Evolutionary conservation across 2,888 invertebrate genomes (phyloP).

Genomic region (Ectropis crepuscularia): DNA sequence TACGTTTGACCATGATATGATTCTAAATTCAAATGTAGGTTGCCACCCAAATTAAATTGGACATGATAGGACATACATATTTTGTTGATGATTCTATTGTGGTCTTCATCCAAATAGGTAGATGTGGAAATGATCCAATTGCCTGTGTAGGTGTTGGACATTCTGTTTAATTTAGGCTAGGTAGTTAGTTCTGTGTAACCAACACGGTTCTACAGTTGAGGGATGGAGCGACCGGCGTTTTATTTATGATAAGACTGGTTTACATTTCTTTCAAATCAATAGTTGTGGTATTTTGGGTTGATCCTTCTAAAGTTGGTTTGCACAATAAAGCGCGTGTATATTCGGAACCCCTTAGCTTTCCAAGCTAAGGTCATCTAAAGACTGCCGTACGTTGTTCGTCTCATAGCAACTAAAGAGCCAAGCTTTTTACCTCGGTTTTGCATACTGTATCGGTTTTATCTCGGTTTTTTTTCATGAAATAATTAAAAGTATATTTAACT

Average conservation of each 20-base stretch:
- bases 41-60: slow-evolving; percentile 3
- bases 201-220: background rate
- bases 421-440: too few species aligned
- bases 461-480: too few species aligned
- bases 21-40: slow-evolving; percentile 7
- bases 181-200: background rate
- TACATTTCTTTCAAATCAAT: too few species aligned
- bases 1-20: background rate
- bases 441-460: too few species aligned
- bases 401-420: too few species aligned
- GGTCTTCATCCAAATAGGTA: slow-evolving; percentile 2
- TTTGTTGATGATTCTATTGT: background rate
- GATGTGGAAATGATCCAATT: slow-evolving; percentile 16
- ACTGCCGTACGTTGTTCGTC: too few species aligned
- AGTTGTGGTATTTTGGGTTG: too few species aligned
- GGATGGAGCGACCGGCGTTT: background rate
- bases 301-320: too few species aligned
- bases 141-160: slow-evolving; percentile 14
- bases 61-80: background rate
- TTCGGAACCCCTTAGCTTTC: too few species aligned
- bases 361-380: too few species aligned
- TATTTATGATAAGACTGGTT: background rate
- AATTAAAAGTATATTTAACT: too few species aligned
- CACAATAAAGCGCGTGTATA: too few species aligned
- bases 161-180: slow-evolving; percentile 9